Percentiles rank a stretch among this genome's conserved stretches.
Conservation (phyloP, 2,113 vertebrate genomes). For the Halcyon malimbica region DNA sequence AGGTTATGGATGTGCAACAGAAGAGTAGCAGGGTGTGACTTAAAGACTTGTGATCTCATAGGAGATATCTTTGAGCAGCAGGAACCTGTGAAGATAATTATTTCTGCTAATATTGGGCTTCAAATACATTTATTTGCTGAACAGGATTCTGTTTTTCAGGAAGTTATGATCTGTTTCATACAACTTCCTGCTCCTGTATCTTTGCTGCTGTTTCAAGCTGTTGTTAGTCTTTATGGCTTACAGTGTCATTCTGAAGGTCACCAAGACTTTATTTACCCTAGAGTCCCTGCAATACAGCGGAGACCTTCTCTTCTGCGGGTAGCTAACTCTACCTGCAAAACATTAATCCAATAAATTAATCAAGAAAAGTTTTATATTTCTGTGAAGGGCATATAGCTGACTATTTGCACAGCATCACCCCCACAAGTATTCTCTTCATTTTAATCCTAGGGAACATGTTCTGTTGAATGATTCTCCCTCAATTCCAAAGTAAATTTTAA, state of each 20-base stretch:
- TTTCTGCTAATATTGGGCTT: neutral
- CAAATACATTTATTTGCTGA: neutral
- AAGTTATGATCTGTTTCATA: neutral
- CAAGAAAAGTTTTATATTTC: neutral
- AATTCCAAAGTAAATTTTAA: neutral
- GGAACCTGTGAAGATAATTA: neutral
- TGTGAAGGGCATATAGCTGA: neutral
- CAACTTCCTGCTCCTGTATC: neutral
- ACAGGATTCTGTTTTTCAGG: neutral
- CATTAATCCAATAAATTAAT: neutral
- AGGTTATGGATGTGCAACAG: rapidly evolving
- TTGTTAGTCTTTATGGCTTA: neutral
- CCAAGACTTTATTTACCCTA: neutral
- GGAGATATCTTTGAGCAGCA: neutral
- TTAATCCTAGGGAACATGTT: neutral
- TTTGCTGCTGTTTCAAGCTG: neutral
- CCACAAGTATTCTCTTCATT: neutral
- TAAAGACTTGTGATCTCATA: neutral
- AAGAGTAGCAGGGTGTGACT: neutral
- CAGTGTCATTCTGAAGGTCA: neutral
- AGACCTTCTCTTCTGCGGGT: neutral
- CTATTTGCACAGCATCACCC: neutral
- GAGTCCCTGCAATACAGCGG: neutral
- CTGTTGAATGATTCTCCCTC: rapidly evolving
- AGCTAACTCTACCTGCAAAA: neutral